Evolutionary conservation across 2,797 vertebrate species (phyloP), one percentile per base, ranked within the genome.

Genomic region (Catamblyrhynchus diadema): DNA sequence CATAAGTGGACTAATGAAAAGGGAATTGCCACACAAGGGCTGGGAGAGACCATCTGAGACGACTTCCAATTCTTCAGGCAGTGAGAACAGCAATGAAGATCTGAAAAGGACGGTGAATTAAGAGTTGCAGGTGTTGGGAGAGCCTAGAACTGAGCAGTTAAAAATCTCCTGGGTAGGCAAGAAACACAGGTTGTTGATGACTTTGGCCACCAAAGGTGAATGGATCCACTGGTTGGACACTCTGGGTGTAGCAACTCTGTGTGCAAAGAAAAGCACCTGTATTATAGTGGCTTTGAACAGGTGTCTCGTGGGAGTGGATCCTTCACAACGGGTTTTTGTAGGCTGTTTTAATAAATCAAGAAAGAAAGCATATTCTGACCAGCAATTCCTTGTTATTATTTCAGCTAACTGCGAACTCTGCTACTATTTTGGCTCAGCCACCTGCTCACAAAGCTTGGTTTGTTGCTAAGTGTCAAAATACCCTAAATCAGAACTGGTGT

Each of bases 391-490:
- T 94, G 93, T 96, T 96, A 96, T 97, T 97, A 96, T 97, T 96
- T 95, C 95, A 96, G 74, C 80, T 95, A 95, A 88, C 95, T 93
- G 96, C 59, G 6, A 95, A 92, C 93, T 95, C 92, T 92, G 87
- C 85, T 96, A 95, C 96, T 97, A 96, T 97, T 97, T 97, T 96
- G 96, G 96, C 94, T 94, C 92, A 96, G 94, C 97, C 97, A 97
- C 95, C 95, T 97, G 96, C 89, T 97, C 94, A 47, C 80, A 90
- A 96, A 95, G 91, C 97, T 93, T 86, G 90, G 95, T 94, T 88
- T 96, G 96, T 96, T 81, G 94, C 94, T 97, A 96, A 94, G 97
- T 96, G 95, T 97, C 97, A 96, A 96, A 97, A 95, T 94, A 96
- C 72, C 96, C 97, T 96, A 97, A 96, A 97, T 97, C 96, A 96